A percentile compares a stretch with the other conserved stretches of the same genome.
phyloP scores from a whole-genome alignment of 2,888 invertebrate species.

The Matsumyia berberina region DNA sequence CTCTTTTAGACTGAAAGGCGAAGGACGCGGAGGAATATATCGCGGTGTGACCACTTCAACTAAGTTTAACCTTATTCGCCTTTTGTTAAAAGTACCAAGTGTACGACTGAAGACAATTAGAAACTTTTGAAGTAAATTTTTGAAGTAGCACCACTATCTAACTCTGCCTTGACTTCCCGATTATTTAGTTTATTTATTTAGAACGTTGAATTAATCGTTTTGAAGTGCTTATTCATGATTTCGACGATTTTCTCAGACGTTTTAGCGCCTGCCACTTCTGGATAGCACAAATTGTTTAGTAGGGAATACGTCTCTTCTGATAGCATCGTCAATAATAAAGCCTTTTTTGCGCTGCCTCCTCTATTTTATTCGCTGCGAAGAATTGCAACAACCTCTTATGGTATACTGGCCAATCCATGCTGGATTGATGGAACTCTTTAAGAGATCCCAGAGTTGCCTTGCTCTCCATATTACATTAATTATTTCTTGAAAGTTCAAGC shows the following conservation, averaged over 20 bases:
- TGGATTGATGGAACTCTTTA: conserved; percentile 7
- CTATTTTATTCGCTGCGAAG: neutral
- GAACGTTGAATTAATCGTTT: neutral
- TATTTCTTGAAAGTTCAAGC: neutral
- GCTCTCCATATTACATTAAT: neutral
- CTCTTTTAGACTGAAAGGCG: too few species aligned
- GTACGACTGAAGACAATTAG: too few species aligned
- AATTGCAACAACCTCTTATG: neutral
- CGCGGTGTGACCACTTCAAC: too few species aligned
- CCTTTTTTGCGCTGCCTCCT: neutral
- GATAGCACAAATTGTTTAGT: conserved; percentile 1
- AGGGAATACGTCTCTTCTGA: conserved; percentile 18
- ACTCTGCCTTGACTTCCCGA: too few species aligned
- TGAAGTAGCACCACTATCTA: too few species aligned
- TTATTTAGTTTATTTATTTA: too few species aligned
- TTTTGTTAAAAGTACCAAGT: too few species aligned
- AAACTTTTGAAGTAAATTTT: too few species aligned
- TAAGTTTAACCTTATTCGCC: too few species aligned
- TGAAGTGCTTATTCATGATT: conserved; percentile 2
- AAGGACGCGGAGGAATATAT: too few species aligned
- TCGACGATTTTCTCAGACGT: conserved; percentile 8
- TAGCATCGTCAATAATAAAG: conserved; percentile 5
- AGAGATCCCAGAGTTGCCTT: conserved; percentile 1
- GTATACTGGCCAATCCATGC: conserved; percentile 6
- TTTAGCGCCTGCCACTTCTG: neutral